phyloP scores from a whole-genome alignment of 2,113 vertebrate species.

The Siniperca knerii region DNA sequence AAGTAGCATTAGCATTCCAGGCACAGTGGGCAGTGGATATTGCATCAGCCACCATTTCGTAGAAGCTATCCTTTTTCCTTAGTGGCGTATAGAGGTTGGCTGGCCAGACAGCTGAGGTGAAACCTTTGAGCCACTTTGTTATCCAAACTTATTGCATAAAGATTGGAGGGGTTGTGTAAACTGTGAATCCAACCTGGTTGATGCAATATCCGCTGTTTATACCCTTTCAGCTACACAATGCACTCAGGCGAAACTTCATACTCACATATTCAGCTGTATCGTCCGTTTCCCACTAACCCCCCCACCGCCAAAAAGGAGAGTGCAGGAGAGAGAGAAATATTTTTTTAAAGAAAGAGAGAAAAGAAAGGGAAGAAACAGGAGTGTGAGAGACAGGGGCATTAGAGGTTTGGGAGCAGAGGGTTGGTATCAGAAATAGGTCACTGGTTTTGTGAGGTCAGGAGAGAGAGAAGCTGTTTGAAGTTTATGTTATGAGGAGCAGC shows the following conservation, averaged over 20 bases:
- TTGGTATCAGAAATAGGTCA: slow-evolving; percentile 75
- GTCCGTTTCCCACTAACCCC: slow-evolving; percentile 97
- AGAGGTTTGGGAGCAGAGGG: slow-evolving; percentile 58
- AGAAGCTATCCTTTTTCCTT: slow-evolving; percentile 11
- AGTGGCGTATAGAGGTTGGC: slow-evolving; percentile 5
- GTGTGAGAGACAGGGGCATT: slow-evolving; percentile 78
- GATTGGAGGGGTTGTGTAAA: slow-evolving; percentile 22
- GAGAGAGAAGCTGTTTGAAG: slow-evolving; percentile 58
- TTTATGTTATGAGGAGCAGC: slow-evolving; percentile 40
- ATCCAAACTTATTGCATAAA: slow-evolving; percentile 50
- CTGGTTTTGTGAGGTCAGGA: slow-evolving; percentile 62
- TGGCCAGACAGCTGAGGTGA: slow-evolving; percentile 36
- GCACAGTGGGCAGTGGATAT: slow-evolving; percentile 70
- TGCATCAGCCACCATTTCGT: slow-evolving; percentile 77
- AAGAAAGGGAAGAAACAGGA: slow-evolving; percentile 80
- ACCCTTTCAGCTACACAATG: slow-evolving; percentile 62
- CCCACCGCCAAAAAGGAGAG: slow-evolving; percentile 84
- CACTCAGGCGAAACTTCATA: slow-evolving; percentile 79
- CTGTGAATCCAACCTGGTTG: slow-evolving; percentile 51
- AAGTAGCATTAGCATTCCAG: slow-evolving; percentile 67
- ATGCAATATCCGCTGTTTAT: slow-evolving; percentile 80
- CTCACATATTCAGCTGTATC: slow-evolving; percentile 99
- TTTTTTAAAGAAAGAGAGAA: slow-evolving; percentile 72
- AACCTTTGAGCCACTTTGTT: slow-evolving; percentile 44
- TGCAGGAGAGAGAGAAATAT: slow-evolving; percentile 75